phyloP scores from a whole-genome alignment of 2,113 vertebrate species.

The Galemys pyrenaicus region DNA sequence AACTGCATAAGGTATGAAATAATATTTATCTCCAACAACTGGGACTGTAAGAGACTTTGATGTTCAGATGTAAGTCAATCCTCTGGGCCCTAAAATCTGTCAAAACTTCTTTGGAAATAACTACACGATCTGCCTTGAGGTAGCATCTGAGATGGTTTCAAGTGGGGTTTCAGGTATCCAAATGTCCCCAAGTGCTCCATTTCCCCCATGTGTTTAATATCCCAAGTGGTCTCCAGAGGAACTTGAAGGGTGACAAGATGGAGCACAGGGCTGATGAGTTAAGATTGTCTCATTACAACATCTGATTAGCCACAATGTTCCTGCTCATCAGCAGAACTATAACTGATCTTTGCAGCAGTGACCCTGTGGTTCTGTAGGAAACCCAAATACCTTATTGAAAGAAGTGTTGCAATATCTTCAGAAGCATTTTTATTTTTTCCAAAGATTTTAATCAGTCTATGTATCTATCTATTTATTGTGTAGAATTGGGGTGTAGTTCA shows the following conservation, averaged over 20 bases:
- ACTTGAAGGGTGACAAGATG: neutral
- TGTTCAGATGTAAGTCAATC: neutral
- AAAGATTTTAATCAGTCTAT: too few species aligned
- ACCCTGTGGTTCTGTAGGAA: neutral
- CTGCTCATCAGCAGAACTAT: neutral
- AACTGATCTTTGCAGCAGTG: neutral
- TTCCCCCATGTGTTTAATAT: neutral
- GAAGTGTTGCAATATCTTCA: neutral
- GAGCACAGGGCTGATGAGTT: neutral
- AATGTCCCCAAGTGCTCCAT: neutral
- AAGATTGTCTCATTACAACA: neutral
- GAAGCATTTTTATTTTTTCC: neutral
- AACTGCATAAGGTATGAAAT: neutral
- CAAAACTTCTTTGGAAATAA: neutral
- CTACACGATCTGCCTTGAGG: neutral
- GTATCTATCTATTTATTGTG: too few species aligned
- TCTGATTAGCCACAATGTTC: neutral
- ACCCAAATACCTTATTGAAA: neutral
- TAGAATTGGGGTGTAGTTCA: too few species aligned
- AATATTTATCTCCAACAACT: neutral
- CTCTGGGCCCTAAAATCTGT: neutral
- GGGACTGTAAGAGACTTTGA: neutral
- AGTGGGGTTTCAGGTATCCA: neutral
- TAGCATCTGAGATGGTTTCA: neutral
- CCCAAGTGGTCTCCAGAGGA: neutral